Evolutionary conservation across 2,888 invertebrate species (phyloP).

Genomic region (Metopia argyrocephala): DNA sequence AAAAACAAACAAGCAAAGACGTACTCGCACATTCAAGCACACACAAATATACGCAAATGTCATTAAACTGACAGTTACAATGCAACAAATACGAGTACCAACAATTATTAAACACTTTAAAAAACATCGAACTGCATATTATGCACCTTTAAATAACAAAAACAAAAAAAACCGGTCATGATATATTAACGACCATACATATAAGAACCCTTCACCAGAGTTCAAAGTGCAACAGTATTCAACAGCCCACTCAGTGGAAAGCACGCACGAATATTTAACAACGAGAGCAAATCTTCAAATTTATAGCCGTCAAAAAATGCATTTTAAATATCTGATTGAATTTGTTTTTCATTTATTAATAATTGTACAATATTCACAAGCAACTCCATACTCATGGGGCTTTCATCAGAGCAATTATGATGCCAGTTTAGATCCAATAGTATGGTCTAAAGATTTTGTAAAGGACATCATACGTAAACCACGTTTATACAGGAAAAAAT

Average conservation of each 20-base stretch:
- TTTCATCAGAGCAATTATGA: slow-evolving; percentile 69
- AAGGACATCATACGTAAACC: slow-evolving; percentile 71
- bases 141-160: slow-evolving; percentile 19
- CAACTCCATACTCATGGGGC: slow-evolving; percentile 68
- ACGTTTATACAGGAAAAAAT: slow-evolving; percentile 54
- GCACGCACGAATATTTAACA: background rate
- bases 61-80: slow-evolving; percentile 10
- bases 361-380: slow-evolving; percentile 17
- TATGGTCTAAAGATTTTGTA: slow-evolving; percentile 73
- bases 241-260: slow-evolving; percentile 21
- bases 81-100: background rate
- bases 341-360: slow-evolving; percentile 38
- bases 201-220: slow-evolving; percentile 63
- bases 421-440: slow-evolving; percentile 74
- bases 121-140: background rate
- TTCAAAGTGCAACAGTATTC: slow-evolving; percentile 68
- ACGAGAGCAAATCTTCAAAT: background rate
- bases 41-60: no score
- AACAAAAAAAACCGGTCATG: slow-evolving; percentile 40
- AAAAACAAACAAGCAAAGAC: no score
- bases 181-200: slow-evolving; percentile 25
- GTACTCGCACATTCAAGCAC: no score
- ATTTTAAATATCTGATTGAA: background rate
- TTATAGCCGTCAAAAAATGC: slow-evolving; percentile 11
- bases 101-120: background rate